Conservation (phyloP, 2,888 invertebrate genomes). For the Eristalis pertinax region DNA sequence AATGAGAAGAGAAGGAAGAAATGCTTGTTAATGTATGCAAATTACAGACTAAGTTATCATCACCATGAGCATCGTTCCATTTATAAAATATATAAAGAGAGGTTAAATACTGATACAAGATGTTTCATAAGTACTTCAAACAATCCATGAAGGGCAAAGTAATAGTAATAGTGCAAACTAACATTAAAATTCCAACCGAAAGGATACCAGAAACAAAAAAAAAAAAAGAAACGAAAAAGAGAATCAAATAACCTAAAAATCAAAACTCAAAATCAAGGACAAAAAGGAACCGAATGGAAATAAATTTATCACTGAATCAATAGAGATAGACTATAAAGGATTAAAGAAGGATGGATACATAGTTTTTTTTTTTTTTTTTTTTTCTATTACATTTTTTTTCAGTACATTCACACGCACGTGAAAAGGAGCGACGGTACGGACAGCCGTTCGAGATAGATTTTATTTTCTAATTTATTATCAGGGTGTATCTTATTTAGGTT, state of each 20-base stretch:
- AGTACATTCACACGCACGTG: constrained; percentile 60
- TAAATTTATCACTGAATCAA: constrained; percentile 30
- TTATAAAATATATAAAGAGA: constrained; percentile 21
- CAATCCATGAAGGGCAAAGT: constrained; percentile 65
- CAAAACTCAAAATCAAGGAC: neutral
- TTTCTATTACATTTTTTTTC: constrained; percentile 3
- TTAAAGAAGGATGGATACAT: constrained; percentile 6
- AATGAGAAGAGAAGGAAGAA: constrained; percentile 30
- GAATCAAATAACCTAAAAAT: constrained; percentile 8
- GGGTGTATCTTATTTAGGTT: constrained; percentile 35
- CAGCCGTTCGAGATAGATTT: neutral
- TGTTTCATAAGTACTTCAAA: constrained; percentile 53
- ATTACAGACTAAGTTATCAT: constrained; percentile 57
- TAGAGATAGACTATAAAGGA: constrained; percentile 2
- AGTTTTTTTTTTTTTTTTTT: constrained; percentile 12
- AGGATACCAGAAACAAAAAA: constrained; percentile 10
- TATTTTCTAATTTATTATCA: constrained; percentile 3
- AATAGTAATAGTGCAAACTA: constrained; percentile 67
- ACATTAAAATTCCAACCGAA: constrained; percentile 41
- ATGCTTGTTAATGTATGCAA: constrained; percentile 42
- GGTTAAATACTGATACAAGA: constrained; percentile 31
- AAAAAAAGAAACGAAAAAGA: too few relatives aligned
- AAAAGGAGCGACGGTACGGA: constrained; percentile 44
- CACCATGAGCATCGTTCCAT: constrained; percentile 62
- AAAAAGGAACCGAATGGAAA: constrained; percentile 34